Evolutionary conservation across 2,888 invertebrate genomes (phyloP), one percentile per base, ranked within the genome.

Genomic region (Hyles lineata): DNA sequence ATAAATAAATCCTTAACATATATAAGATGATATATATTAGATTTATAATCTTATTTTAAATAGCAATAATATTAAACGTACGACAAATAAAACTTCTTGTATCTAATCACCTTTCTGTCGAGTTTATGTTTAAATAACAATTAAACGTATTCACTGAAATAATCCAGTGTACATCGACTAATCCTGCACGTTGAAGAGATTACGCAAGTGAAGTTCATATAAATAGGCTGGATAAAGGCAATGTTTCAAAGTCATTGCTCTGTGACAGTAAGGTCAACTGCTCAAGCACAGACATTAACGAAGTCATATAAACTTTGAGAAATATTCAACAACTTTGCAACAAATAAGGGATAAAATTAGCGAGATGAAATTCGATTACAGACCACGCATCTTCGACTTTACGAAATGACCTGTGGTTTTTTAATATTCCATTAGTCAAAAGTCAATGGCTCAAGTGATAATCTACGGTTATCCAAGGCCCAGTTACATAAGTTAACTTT

Each of bases 281-380:
- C 43, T 43, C 4, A 55, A 55, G n/a, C 7, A 17, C 55, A n/a
- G 55, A 52, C 52, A 52, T 55, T 55, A 43, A 43, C 55, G 55
- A n/a, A 55, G 55, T 55, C 55, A 55, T 55, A 55, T n/a, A 55
- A 55, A 55, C 55, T 55, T 55, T 55, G n/a, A 55, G n/a, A 55
- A n/a, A 19, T 55, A 55, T n/a, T 55, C n/a, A 19, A 19, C 6
- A 55, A 55, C 55, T 55, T 55, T 55, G 55, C n/a, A 17, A n/a
- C n/a, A 7, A 55, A 43, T 43, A 55, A 55, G 19, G 55, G n/a
- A 55, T 55, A n/a, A 55, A n/a, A n/a, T 55, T 55, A 55, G 5
- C 55, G n/a, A 6, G 7, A 55, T 4, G 55, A 43, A 43, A 43
- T 43, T 43, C 43, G 1, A 43, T 43, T 11, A 15, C 43, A 43